Conservation (phyloP, 64 coral and sea anemone genomes). For the Stichodactyla helianthus region DNA sequence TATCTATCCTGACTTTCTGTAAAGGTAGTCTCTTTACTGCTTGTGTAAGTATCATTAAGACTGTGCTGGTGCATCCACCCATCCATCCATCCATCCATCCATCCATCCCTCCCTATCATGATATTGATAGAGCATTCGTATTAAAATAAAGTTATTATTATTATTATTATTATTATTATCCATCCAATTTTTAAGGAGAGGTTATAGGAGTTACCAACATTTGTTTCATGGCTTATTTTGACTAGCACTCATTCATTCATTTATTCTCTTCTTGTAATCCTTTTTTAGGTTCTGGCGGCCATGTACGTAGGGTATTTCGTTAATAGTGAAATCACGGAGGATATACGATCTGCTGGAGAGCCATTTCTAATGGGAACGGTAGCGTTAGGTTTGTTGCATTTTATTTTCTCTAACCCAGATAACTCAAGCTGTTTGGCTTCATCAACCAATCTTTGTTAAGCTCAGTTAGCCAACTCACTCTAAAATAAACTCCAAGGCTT, state of each 20-base stretch:
- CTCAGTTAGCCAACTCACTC: too few relatives aligned
- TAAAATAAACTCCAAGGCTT: too few relatives aligned
- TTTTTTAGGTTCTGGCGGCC: neutral
- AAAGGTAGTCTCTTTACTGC: conserved; percentile 21
- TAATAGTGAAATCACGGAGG: neutral
- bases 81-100: neutral
- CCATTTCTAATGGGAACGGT: conserved; percentile 36
- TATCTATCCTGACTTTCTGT: conserved; percentile 29
- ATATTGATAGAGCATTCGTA: too few relatives aligned
- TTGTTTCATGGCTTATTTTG: too few relatives aligned
- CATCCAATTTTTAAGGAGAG: too few relatives aligned
- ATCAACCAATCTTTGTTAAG: neutral
- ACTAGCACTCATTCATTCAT: neutral
- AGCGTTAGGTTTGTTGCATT: conserved; percentile 22
- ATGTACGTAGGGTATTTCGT: conserved; percentile 11
- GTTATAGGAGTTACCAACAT: too few relatives aligned
- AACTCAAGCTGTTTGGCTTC: neutral
- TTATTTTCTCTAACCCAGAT: neutral
- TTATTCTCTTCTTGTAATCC: neutral
- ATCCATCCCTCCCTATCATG: too few relatives aligned
- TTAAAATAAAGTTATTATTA: too few relatives aligned
- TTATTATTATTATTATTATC: too few relatives aligned
- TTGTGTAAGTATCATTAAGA: conserved; percentile 23
- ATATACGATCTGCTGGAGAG: conserved; percentile 15
- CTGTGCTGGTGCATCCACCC: neutral